Conservation (phyloP, 2,797 vertebrate species). For the Cynopterus sphinx region DNA sequence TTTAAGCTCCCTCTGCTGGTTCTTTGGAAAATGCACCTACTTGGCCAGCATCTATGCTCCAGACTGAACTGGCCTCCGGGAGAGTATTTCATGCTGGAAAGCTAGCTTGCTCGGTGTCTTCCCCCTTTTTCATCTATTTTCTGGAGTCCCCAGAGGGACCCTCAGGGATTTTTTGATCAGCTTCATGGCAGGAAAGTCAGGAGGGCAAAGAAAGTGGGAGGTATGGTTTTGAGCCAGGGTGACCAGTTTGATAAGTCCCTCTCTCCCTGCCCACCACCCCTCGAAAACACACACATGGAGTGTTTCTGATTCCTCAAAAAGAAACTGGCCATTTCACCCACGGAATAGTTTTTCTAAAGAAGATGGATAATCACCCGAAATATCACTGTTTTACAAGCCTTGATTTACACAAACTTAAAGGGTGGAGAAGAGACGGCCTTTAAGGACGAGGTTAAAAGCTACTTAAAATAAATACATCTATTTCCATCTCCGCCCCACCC, state of each 20-base stretch:
- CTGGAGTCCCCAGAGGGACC: too few relatives aligned
- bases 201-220: neutral
- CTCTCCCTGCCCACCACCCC: too few relatives aligned
- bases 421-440: conserved; percentile 40
- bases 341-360: neutral
- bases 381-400: conserved; percentile 30
- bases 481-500: conserved; percentile 70
- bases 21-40: neutral
- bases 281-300: neutral
- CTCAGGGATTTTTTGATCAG: neutral
- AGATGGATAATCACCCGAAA: conserved; percentile 52
- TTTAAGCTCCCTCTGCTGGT: conserved; percentile 77
- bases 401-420: conserved; percentile 37
- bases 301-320: conserved; percentile 1
- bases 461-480: conserved; percentile 79
- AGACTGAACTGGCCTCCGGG: neutral
- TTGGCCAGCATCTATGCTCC: neutral
- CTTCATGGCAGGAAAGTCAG: neutral
- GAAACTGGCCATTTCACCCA: neutral
- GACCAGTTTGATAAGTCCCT: neutral
- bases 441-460: conserved; percentile 44
- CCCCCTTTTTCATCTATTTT: neutral
- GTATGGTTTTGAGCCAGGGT: neutral
- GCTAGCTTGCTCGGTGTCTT: neutral
- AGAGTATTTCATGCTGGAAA: neutral